Base-by-base conservation (phyloP, 2,888 invertebrate genomes). In the Scaptomyza caliginosa region DNA sequence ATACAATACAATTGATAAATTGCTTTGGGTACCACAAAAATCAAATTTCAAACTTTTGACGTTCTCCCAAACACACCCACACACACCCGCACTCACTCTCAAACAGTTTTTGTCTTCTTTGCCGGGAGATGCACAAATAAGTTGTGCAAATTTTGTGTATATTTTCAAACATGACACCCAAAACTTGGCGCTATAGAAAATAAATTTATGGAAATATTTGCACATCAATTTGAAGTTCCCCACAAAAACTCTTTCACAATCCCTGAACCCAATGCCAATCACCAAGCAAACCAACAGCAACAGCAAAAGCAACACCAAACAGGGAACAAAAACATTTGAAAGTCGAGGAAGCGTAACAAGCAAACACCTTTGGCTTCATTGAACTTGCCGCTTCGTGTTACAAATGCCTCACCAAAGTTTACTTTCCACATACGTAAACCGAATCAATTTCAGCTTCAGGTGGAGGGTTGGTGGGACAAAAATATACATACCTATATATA, bases 191-290 rank as follows among this genome's bases (percentile, higher is more conserved):
- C 55, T 56, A 60, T 69, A 55, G 74, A 71, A 77, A 74, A 76
- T 77, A 83, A 85, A 83, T 85, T 85, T 81, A 78, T 85, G 78
- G 79, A 86, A 83, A 83, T 86, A 83, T 83, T 83, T 83, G 71
- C 85, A 72, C 83, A 86, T 82, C 87, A 86, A 85, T 85, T 81
- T 85, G 55, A 45, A 66, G 21, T 13, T n/a, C 8, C 21, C n/a
- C 45, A 19, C 17, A 39, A 39, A 28, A 28, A 69, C 56, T 39
- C 4, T 8, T 24, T 19, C 54, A 32, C 49, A 17, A 13, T n/a
- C 10, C 17, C 6, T 17, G 11, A 39, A 38, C 43, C 34, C 45
- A 58, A 16, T 64, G 55, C 58, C 72, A 72, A 72, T 72, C 72
- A 74, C 70, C 54, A 24, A 58, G 8, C 26, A 26, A 26, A 26